Conservation (phyloP, 2,113 vertebrate genomes). For the Saguinus imperator region DNA sequence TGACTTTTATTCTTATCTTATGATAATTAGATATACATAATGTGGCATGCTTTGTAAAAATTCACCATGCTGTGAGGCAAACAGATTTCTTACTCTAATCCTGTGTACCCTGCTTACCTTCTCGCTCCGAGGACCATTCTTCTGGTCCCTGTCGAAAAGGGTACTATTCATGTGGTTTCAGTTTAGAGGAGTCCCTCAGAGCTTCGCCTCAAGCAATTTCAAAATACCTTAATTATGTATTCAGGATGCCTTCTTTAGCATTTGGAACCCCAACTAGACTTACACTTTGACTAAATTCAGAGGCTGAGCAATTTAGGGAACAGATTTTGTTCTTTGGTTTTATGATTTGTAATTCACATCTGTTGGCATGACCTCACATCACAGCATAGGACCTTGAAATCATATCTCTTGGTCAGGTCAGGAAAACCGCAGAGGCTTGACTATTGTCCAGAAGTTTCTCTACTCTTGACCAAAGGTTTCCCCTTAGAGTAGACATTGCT, state of each 20-base stretch:
- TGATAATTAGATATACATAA: background rate
- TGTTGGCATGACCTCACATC: background rate
- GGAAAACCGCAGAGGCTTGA: background rate
- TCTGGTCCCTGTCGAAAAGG: background rate
- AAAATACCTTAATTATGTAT: background rate
- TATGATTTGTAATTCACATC: background rate
- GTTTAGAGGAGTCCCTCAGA: background rate
- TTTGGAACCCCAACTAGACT: background rate
- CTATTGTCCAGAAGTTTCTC: background rate
- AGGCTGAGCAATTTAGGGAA: background rate
- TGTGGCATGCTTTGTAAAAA: background rate
- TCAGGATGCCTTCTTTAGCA: background rate
- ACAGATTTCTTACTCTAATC: background rate
- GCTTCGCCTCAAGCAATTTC: background rate
- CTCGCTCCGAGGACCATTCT: background rate
- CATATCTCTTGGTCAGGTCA: background rate
- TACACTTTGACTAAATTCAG: background rate
- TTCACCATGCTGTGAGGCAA: background rate
- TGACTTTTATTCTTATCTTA: background rate
- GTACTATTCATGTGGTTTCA: background rate
- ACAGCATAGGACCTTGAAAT: background rate
- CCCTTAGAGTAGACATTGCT: background rate
- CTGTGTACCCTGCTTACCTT: background rate
- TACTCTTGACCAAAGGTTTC: background rate
- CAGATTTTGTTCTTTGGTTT: conserved; percentile 6